Evolutionary conservation across 2,797 vertebrate genomes (phyloP), one percentile per base, ranked within the genome.

Genomic region (Danio aesculapii): DNA sequence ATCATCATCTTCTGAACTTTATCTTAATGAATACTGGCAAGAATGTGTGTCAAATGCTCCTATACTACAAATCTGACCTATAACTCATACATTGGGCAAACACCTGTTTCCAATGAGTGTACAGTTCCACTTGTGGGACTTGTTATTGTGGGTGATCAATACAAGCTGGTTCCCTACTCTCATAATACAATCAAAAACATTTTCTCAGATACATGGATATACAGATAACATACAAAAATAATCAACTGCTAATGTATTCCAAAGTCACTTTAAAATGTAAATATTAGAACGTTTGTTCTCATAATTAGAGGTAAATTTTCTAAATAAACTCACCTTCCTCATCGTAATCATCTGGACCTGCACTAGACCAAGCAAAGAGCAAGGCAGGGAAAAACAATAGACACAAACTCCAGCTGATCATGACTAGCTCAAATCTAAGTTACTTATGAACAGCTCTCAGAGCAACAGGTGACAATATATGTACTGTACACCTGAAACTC

Each of bases 331-430:
- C 70, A 77, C 84, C 57, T 47, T 7, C 0, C 4, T 30, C 0
- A 30, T 68, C 12, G 13, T 69, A 63, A 85, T 78, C 67, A 30
- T 14, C 57, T 8, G 13, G 12, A 58, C 5, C 11, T 9, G 6
- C 7, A 19, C 47, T 14, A 41, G 16, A 9, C 41, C 13, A 8
- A 46, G 43, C 71, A 55, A 87, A 47, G 5, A 72, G 41, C n/a
- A 67, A 19, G 71, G 57, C 72, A 50, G 86, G 44, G 66, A 75
- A 13, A 11, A 82, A 47, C 30, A 57, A 67, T 41, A 61, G 81
- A 87, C 67, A 87, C 78, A 81, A 83, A 77, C 84, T 87, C 81
- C 83, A 64, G 79, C 74, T 53, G 67, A 84, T 87, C 89, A 86
- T 88, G 81, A 84, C 78, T 21, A 44, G 4, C 77, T 81, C 80